Evolutionary conservation across 2,888 invertebrate species (phyloP), one percentile per base, ranked within the genome.

Genomic region (Spisula subtruncata): DNA sequence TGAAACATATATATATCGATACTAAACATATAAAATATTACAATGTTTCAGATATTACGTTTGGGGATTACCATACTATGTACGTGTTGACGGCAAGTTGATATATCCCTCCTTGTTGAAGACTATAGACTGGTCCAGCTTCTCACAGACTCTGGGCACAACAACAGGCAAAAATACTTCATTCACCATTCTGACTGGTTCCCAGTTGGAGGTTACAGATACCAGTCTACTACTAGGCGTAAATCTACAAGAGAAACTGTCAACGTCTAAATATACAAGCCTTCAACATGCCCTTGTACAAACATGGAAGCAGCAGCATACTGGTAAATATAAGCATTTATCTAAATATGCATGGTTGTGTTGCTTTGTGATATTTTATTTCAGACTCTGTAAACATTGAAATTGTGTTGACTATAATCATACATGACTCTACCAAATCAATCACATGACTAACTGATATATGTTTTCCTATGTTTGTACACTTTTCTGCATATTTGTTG

Each of bases 61-160:
- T 20, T 94, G 93, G 94, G 83, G 89, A 4, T 75, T 93, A 32
- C 88, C 93, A 10, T 94, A 93, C 86, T 93, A 93, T 86, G 92
- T 94, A 12, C 90, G 85, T 71, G 86, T 94, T 18, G 86, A 93
- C 80, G 93, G 93, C 14, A 80, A 79, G 75, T 81, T 91, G 60
- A 46, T 92, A 5, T 56, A 85, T 51, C 90, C 91, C 46, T 48
- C 41, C 20, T 51, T 82, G 48, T 85, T 91, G n/a, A 85, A 83
- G 56, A 25, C 75, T n/a, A 81, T 92, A 20, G 90, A 92, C 81
- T 89, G 89, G 87, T 84, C 90, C 0, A 12, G 79, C 16, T 93
- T 94, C 85, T 79, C 91, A 14, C 41, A 56, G 1, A 89, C 89
- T 20, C 75, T 93, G 8, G 91, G 82, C 51, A 29, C 87, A 16